Percentiles rank a stretch among this genome's conserved stretches.
Evolutionary conservation across 2,797 vertebrate species (phyloP).

Genomic region (Channallabes apus): DNA sequence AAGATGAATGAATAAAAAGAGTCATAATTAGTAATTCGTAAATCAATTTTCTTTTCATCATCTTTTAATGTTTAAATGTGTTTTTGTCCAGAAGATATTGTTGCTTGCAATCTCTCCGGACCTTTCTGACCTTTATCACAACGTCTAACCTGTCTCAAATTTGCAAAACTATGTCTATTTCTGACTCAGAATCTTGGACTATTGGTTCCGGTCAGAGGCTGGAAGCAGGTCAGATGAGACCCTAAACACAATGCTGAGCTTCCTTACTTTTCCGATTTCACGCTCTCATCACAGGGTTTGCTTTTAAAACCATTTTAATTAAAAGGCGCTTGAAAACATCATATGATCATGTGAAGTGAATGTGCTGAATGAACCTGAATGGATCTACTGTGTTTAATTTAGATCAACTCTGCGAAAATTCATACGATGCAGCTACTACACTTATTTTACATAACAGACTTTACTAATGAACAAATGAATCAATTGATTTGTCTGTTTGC

Average conservation of each 20-base stretch:
- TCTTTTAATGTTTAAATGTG: background rate
- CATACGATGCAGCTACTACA: background rate
- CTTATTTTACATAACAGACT: background rate
- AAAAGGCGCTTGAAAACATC: constrained; percentile 2
- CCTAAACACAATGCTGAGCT: background rate
- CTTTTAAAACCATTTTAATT: background rate
- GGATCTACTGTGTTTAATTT: background rate
- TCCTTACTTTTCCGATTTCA: background rate
- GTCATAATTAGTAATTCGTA: background rate
- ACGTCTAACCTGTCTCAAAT: background rate
- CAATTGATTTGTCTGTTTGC: background rate
- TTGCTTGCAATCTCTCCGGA: background rate
- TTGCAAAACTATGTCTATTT: background rate
- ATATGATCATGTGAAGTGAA: background rate
- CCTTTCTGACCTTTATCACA: background rate
- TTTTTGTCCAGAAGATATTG: background rate
- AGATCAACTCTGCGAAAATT: too few relatives aligned
- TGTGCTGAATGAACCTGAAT: background rate
- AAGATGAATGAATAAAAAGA: background rate
- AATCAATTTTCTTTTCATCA: background rate
- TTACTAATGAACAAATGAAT: background rate
- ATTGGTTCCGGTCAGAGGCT: too few relatives aligned
- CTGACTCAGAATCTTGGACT: background rate
- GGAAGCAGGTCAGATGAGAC: background rate
- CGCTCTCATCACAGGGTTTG: background rate